Base-by-base conservation (phyloP, 2,888 invertebrate genomes). In the Spatulosminthurus flaviceps region DNA sequence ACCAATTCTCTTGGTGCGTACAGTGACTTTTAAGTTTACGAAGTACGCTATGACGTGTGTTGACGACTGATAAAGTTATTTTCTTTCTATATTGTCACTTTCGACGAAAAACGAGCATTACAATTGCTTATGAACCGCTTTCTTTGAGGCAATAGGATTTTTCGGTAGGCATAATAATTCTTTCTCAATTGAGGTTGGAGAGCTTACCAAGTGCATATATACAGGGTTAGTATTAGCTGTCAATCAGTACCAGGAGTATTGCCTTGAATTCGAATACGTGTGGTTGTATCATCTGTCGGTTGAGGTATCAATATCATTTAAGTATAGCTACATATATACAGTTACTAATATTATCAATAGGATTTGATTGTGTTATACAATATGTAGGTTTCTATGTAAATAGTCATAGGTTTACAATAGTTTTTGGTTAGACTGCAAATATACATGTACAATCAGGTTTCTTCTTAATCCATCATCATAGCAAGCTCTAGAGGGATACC, bases 261-360 rank as follows among this genome's bases (percentile, higher is more conserved):
- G 51, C 51, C 51, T 51, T 51, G 51, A 51, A 11, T 51, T n/a
- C 51, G 13, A 51, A 51, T 51, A 51, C 51, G n/a, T 51, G 51
- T 51, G 51, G 51, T 51, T 19, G 51, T 51, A 51, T 51, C n/a
- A 51, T 51, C 51, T n/a, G n/a, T 16, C 16, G 51, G 51, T 51
- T 51, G 51, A 51, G 51, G 51, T 51, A 51, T 51, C 51, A 51
- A 16, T 51, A 51, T 51, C 51, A 51, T 34, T 7, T 34, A 34
- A 51, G n/a, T 51, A 51, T 51, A 41, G 41, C 41, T 41, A 16
- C 16, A 51, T 16, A 2, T 4, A 9, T 5, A 51, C 16, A 2
- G 16, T 19, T 16, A 51, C n/a, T 51, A 51, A 19, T 19, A 11
- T 51, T 51, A 51, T 51, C 16, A 51, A 2, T 19, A n/a, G n/a